A percentile compares a stretch with the other conserved stretches of the same genome.
Conservation (phyloP, 2,888 invertebrate species). For the Nymphalis urticae region DNA sequence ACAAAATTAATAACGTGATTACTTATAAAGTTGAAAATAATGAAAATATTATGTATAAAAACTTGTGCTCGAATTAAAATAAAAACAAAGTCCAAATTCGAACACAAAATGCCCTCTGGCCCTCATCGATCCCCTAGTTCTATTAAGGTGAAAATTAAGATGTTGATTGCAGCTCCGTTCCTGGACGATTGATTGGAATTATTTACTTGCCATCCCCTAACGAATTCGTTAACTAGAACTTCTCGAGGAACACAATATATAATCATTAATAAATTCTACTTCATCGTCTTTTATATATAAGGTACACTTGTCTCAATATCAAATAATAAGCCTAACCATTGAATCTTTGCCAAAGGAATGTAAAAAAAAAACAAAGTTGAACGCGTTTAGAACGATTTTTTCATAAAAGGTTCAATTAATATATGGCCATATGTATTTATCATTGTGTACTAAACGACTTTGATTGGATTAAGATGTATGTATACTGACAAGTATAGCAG, state of each 20-base stretch:
- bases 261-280: slow-evolving; percentile 1
- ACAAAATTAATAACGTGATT: too few relatives aligned
- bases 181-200: slow-evolving; percentile 54
- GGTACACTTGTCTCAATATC: too few relatives aligned
- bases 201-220: slow-evolving; percentile 45
- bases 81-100: slow-evolving; percentile 16
- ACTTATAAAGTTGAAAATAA: too few relatives aligned
- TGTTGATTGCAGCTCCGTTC: slow-evolving; percentile 47
- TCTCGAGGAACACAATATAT: not conserved
- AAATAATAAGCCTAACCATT: too few relatives aligned
- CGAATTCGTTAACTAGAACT: slow-evolving; percentile 4
- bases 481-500: too few relatives aligned
- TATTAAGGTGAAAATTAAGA: slow-evolving; percentile 54
- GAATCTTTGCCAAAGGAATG: too few relatives aligned
- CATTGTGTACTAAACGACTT: too few relatives aligned
- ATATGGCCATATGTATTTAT: too few relatives aligned
- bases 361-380: too few relatives aligned
- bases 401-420: too few relatives aligned
- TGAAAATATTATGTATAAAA: not conserved
- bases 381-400: too few relatives aligned
- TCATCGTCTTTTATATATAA: not conserved
- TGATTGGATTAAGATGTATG: too few relatives aligned
- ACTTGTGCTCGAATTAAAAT: not conserved
- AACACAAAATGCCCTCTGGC: slow-evolving; percentile 21
- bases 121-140: slow-evolving; percentile 38